Conservation (phyloP, 1,140 invertebrate species). For the Magallana ariakensis region DNA sequence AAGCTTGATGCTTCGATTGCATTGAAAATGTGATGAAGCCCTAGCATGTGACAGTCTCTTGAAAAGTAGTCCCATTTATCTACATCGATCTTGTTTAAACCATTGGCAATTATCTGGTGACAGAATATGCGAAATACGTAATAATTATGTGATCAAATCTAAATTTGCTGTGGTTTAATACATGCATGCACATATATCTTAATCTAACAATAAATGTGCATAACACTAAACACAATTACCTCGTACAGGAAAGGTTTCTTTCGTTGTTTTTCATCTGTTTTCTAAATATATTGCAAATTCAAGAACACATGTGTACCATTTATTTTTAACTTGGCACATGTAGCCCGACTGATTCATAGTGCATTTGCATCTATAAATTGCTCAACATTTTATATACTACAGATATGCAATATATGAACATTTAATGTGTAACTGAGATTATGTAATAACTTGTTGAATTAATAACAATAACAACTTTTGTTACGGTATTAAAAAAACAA, state of each 20-base stretch:
- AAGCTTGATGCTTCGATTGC: neutral
- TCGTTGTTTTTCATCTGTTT: neutral
- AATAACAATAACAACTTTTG: neutral
- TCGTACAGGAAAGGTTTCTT: conserved; percentile 1
- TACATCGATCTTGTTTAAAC: conserved; percentile 3
- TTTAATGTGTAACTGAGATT: neutral
- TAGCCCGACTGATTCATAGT: neutral
- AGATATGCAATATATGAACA: neutral
- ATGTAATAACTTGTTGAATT: neutral
- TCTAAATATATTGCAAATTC: neutral
- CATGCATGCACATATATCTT: neutral
- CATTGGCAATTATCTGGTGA: neutral
- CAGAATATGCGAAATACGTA: neutral
- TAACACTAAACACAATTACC: neutral
- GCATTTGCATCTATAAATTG: neutral
- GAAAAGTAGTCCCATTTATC: conserved; percentile 24
- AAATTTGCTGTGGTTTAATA: too few species aligned
- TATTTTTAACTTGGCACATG: too few species aligned
- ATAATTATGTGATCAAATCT: neutral
- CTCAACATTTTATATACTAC: neutral
- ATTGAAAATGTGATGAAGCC: conserved; percentile 14
- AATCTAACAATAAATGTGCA: neutral
- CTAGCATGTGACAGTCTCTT: neutral
- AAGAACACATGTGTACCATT: neutral
- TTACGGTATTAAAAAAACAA: neutral